Evolutionary conservation across 1,140 invertebrate species (phyloP).

Genomic region (Hyphantria cunea): DNA sequence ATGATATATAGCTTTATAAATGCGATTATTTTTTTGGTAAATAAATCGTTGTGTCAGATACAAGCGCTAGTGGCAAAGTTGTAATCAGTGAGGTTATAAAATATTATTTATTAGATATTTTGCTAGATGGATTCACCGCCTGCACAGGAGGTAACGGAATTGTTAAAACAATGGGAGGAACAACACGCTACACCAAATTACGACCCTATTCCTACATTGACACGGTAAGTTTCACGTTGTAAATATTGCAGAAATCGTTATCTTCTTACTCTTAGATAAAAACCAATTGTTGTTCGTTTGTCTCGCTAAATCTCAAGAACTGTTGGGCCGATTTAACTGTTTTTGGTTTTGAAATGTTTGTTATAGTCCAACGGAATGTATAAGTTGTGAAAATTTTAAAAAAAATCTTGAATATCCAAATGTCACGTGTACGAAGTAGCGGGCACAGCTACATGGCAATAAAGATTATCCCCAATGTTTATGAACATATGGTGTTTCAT

Average conservation of each 20-base stretch:
- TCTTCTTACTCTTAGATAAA: too few relatives aligned
- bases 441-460: too few relatives aligned
- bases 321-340: too few relatives aligned
- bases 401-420: too few relatives aligned
- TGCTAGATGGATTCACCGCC: constrained; percentile 69
- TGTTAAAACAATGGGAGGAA: constrained; percentile 89
- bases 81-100: constrained; percentile 55
- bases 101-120: constrained; percentile 30
- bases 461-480: constrained; percentile 3
- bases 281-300: too few relatives aligned
- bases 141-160: constrained; percentile 84
- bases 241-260: too few relatives aligned
- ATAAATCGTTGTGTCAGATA: constrained; percentile 5
- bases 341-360: too few relatives aligned
- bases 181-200: constrained; percentile 84
- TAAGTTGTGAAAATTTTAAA: too few relatives aligned
- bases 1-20: constrained; percentile 28
- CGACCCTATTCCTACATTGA: constrained; percentile 86
- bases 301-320: too few relatives aligned
- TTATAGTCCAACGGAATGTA: too few relatives aligned
- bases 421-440: too few relatives aligned
- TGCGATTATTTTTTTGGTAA: constrained; percentile 4
- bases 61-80: constrained; percentile 25
- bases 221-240: constrained; percentile 69
- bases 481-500: background rate